Evolutionary conservation across 1,140 invertebrate genomes (phyloP).

Genomic region (Teleogryllus occipitalis): DNA sequence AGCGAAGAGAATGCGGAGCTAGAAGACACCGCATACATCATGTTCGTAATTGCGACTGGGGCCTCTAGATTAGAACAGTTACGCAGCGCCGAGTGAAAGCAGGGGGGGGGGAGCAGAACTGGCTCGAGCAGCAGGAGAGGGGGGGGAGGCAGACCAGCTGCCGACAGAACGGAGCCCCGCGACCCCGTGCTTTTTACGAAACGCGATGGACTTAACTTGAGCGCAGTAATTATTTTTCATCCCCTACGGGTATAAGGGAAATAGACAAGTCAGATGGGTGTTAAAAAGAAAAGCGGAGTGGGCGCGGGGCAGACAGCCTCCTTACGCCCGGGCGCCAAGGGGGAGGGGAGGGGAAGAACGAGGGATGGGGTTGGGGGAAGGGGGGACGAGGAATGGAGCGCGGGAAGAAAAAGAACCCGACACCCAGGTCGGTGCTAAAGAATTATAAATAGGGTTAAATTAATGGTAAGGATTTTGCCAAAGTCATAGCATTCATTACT

Average conservation of each 20-base stretch:
- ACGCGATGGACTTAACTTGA: constrained; percentile 20
- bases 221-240: constrained; percentile 21
- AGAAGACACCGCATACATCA: too few relatives aligned
- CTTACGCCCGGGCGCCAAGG: background rate
- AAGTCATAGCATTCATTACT: constrained; percentile 12
- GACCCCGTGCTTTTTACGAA: constrained; percentile 12
- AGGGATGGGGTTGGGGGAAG: background rate
- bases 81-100: too few relatives aligned
- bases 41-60: too few relatives aligned
- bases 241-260: constrained; percentile 20
- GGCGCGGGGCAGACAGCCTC: background rate
- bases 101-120: too few relatives aligned
- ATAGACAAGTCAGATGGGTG: constrained; percentile 18
- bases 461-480: constrained; percentile 15
- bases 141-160: background rate
- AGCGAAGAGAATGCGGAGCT: too few relatives aligned
- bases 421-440: constrained; percentile 6
- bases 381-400: constrained; percentile 8
- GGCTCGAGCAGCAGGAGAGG: too few relatives aligned
- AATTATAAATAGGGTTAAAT: constrained; percentile 20
- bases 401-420: background rate
- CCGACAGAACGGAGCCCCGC: too few relatives aligned
- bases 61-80: too few relatives aligned
- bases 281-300: constrained; percentile 8
- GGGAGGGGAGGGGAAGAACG: background rate